phyloP scores from a whole-genome alignment of 1,140 invertebrate species.

The Sitophilus oryzae region DNA sequence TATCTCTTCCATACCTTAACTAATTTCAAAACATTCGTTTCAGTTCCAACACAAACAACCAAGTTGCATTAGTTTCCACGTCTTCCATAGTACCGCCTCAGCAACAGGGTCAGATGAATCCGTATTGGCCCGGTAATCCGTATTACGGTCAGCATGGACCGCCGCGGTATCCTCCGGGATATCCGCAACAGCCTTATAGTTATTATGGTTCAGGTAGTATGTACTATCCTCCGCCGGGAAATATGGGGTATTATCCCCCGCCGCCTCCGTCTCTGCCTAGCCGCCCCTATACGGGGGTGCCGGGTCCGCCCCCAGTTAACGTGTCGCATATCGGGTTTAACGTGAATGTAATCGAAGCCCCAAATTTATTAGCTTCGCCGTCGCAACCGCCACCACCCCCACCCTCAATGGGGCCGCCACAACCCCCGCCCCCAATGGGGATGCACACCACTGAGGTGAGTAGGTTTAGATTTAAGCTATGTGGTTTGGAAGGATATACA shows the following conservation, averaged over 20 bases:
- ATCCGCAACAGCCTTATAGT: slow-evolving; percentile 5
- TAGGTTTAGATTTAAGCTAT: too few species aligned
- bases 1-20: too few species aligned
- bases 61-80: slow-evolving; percentile 12
- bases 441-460: not conserved
- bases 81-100: not conserved
- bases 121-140: slow-evolving; percentile 15
- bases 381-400: slow-evolving; percentile 4
- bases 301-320: slow-evolving; percentile 4
- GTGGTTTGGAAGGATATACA: too few species aligned
- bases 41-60: slow-evolving; percentile 21
- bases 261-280: slow-evolving; percentile 10
- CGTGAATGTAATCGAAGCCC: slow-evolving; percentile 4
- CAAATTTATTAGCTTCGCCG: not conserved
- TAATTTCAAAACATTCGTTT: too few species aligned
- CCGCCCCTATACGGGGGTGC: slow-evolving; percentile 1
- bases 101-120: slow-evolving; percentile 13
- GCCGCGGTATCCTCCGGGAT: slow-evolving; percentile 9
- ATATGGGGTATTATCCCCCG: slow-evolving; percentile 13
- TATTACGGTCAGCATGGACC: slow-evolving; percentile 7
- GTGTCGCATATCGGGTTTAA: slow-evolving; percentile 19
- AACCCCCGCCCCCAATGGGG: too few species aligned
- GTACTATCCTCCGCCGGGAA: slow-evolving; percentile 14
- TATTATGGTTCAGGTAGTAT: slow-evolving; percentile 8
- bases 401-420: not conserved